Base-by-base conservation (phyloP, 2,888 invertebrate genomes). In the Cloeon dipterum region DNA sequence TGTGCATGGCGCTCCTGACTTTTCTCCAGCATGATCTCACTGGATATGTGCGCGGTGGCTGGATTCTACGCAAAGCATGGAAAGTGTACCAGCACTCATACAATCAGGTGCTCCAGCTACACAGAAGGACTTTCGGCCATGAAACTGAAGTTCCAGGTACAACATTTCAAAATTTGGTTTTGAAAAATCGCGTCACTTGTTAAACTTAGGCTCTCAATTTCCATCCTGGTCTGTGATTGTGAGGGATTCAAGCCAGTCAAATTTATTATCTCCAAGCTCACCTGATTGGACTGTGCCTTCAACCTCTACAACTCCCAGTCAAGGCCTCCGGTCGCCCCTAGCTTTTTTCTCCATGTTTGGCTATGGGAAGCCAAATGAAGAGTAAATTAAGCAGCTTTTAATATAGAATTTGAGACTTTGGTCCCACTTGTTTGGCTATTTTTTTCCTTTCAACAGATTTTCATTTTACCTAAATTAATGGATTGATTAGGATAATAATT, bases 51-150 rank as follows among this genome's bases (percentile, higher is more conserved):
- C 68, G 63, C 44, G 72, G 70, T 2, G 70, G 71, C 8, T 74
- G 74, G 72, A 62, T 68, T 40, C 53, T 75, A 42, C 54, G 74
- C 20, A 70, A 68, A 50, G 70, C 74, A 1, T 75, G 73, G 71
- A 69, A 70, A 49, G 61, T 70, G 38, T 75, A 75, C 48, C 69
- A 71, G 44, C 64, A 63, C 45, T 59, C 68, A 2, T 69, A 72
- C 49, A 59, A 57, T 34, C 66, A 70, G 45, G 61, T 72, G 43
- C 52, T 61, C 16, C 52, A 57, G 14, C 47, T 72, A 8, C 65
- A 70, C 45, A 58, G 60, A 35, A 55, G 58, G 34, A 55, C 57
- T 25, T 59, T 62, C 39, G 63, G 62, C 20, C 46, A 46, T 8
- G 52, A 53, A 48, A 42, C 32, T 34, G 43, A 41, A 37, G 45